Evolutionary conservation across 2,113 vertebrate genomes (phyloP).

Genomic region (Amblyornis subalaris): DNA sequence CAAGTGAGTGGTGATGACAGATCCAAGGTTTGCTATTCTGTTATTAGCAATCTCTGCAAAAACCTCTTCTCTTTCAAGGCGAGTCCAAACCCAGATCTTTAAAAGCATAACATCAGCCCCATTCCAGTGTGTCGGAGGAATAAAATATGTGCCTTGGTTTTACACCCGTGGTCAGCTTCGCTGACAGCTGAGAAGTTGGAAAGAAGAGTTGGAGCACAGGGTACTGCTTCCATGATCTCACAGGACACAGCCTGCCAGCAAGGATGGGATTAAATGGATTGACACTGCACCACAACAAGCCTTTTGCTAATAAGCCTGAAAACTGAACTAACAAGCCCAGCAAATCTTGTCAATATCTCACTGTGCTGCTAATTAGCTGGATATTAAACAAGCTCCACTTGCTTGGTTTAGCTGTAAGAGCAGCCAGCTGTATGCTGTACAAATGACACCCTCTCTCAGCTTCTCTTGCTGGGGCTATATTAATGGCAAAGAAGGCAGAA

Average conservation of each 20-base stretch:
- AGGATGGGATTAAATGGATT: neutral
- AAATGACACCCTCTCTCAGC: neutral
- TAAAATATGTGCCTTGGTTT: neutral
- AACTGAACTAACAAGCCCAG: neutral
- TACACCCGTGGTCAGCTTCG: neutral
- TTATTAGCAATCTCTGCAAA: neutral
- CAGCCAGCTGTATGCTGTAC: neutral
- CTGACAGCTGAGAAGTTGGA: neutral
- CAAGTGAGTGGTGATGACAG: neutral
- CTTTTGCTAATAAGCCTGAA: neutral
- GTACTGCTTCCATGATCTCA: neutral
- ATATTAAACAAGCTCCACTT: slow-evolving; percentile 20
- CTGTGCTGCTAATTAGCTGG: slow-evolving; percentile 35
- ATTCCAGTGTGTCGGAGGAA: neutral
- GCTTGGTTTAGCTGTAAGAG: slow-evolving; percentile 9
- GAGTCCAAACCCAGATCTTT: neutral
- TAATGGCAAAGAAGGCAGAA: slow-evolving; percentile 4
- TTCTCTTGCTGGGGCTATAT: neutral
- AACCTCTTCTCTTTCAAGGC: neutral
- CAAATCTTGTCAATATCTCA: slow-evolving; percentile 26
- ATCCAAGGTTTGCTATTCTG: neutral
- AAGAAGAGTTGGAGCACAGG: neutral
- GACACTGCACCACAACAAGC: neutral
- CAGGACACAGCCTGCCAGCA: neutral
- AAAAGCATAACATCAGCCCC: neutral